Base-by-base conservation (phyloP, 2,888 invertebrate genomes). In the Ochropleura leucogaster region DNA sequence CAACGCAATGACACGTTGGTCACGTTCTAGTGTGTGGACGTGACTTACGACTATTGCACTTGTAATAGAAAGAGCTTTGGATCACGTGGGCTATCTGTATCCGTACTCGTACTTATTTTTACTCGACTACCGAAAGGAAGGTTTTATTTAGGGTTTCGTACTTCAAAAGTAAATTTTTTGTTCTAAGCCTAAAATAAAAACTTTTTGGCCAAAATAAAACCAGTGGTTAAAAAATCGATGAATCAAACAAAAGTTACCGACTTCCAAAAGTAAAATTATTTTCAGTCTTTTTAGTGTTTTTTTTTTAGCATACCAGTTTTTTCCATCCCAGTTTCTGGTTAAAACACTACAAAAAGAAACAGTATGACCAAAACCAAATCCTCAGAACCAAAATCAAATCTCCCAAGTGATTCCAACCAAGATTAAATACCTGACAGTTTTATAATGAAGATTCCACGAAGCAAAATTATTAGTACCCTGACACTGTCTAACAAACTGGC, bases 21-120 rank as follows among this genome's bases (percentile, higher is more conserved):
- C 77, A 77, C 77, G 77, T 77, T 14, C 44, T 66, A 18, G 40
- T 14, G 53, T 18, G 30, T 8, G 55, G 53, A 77, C 77, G 77
- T 77, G 77, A 66, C 77, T 53, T 49, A 55, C 42, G 72, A 44
- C 40, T 72, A 77, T 66, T 77, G 72, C 60, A 72, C 18, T 70
- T 57, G 65, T 64, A 49, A 66, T 55, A 12, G 49, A 1, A 2
- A 63, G 12, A 71, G 59, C 6, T 62, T 62, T 44, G 7, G 44
- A 55, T 62, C 72, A 66, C 53, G 60, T 77, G 65, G 44, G 4
- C 51, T 9, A 18, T 72, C 18, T 77, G 42, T 55, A 46, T 14
- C n/a, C 10, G 8, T 49, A 40, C 10, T 5, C 4, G 16, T 16
- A 62, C 51, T 73, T 51, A 73, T 8, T 49, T 49, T 8, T 14